Evolutionary conservation across 2,888 invertebrate genomes (phyloP).

Genomic region (Tyria jacobaeae): DNA sequence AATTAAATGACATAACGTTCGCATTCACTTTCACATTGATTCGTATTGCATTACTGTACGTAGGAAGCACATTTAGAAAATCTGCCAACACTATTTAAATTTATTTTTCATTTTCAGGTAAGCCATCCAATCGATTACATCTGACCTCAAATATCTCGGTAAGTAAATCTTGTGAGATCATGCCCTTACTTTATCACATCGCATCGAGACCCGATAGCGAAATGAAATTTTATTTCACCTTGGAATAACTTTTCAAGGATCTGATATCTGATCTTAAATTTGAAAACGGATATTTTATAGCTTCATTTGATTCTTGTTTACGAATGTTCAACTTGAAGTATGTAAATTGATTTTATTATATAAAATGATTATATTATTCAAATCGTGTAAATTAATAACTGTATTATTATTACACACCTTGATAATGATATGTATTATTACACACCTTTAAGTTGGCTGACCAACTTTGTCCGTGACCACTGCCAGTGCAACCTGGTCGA

Average conservation of each 20-base stretch:
- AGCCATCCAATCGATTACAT: slow-evolving; percentile 12
- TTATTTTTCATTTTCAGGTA: slow-evolving; percentile 37
- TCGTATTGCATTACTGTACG: background rate
- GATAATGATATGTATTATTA: no score
- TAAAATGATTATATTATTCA: no score
- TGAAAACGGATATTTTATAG: background rate
- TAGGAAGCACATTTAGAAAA: background rate
- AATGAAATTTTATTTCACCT: slow-evolving; percentile 8
- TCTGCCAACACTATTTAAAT: background rate
- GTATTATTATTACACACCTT: no score
- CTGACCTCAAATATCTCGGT: slow-evolving; percentile 2
- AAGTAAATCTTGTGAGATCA: slow-evolving; percentile 9
- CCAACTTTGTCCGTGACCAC: no score
- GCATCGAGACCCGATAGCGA: background rate
- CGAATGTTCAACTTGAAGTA: background rate
- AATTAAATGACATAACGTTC: no score
- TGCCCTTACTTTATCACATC: slow-evolving; percentile 4
- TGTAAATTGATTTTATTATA: no score
- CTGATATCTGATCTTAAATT: slow-evolving; percentile 1
- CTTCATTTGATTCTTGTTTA: background rate
- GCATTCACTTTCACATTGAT: no score
- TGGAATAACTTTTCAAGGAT: slow-evolving; percentile 2
- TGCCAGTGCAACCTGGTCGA: no score
- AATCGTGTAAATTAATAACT: no score
- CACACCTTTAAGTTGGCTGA: no score